A percentile compares a stretch with the other conserved stretches of the same genome.
phyloP scores from a whole-genome alignment of 2,113 vertebrate genomes.

The Aplodontia rufa region DNA sequence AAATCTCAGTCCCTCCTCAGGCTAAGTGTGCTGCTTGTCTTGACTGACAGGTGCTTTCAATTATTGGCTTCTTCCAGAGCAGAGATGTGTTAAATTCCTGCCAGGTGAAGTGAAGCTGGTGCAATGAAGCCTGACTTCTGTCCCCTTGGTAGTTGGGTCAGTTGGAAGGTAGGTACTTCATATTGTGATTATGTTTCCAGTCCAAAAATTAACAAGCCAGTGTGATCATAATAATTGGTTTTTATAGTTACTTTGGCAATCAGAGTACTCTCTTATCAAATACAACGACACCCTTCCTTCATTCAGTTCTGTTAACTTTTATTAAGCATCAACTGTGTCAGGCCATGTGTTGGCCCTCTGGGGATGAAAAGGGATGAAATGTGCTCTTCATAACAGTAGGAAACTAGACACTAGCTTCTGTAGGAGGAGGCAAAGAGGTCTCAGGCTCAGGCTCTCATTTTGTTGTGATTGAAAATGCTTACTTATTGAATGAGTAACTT shows the following conservation, averaged over 20 bases:
- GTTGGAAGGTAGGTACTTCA: background rate
- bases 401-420: background rate
- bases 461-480: background rate
- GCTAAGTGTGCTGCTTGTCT: background rate
- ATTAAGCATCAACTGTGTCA: background rate
- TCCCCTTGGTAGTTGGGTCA: background rate
- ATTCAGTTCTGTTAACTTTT: conserved; percentile 28
- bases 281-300: background rate
- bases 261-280: background rate
- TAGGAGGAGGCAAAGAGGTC: background rate
- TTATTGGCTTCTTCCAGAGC: background rate
- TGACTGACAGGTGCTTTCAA: background rate
- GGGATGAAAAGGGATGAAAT: background rate
- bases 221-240: background rate
- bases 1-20: background rate
- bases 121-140: background rate
- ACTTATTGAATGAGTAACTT: background rate
- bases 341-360: background rate
- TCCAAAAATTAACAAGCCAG: background rate
- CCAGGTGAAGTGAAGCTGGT: background rate
- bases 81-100: background rate
- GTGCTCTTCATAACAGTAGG: background rate
- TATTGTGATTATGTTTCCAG: background rate
- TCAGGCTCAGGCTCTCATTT: background rate
- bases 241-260: conserved; percentile 26